These are phyloP conservation scores for Malthinus flaveolus DNA, from an alignment of 2,888 invertebrate genomes.

Conservation along the genomic window DNA sequence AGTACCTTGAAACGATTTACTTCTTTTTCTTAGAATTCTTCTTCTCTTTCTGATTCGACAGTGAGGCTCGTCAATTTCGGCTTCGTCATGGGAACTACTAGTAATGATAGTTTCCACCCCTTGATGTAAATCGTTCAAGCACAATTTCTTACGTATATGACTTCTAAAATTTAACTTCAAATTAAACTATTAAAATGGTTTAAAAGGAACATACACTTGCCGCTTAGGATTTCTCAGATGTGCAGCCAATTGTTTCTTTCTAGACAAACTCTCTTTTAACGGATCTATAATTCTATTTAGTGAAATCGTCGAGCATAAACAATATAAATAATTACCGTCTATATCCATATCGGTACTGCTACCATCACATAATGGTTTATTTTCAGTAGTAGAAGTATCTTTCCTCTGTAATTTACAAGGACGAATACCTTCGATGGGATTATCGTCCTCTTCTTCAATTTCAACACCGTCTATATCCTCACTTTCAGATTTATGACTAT, in stretches of 20 bases:
- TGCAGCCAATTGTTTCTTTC: conserved; percentile 28
- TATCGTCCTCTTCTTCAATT: conserved; percentile 55
- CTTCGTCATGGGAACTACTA: conserved; percentile 56
- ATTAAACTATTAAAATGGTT: background rate
- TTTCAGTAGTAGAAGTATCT: conserved; percentile 38
- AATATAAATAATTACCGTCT: conserved; percentile 12
- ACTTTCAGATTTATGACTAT: conserved; percentile 58
- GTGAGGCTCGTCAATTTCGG: conserved; percentile 55
- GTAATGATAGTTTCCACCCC: conserved; percentile 58
- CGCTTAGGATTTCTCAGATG: conserved; percentile 30
- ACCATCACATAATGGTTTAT: conserved; percentile 40
- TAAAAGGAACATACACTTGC: conserved; percentile 31
- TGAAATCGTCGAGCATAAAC: background rate
- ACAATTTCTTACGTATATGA: conserved; percentile 38
- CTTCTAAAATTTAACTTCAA: conserved; percentile 32
- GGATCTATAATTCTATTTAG: conserved; percentile 12
- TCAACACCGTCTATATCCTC: conserved; percentile 56
- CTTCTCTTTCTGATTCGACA: conserved; percentile 51
- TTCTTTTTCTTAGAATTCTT: conserved; percentile 67
- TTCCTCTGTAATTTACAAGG: conserved; percentile 58
- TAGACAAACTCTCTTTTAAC: conserved; percentile 26
- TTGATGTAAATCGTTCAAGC: conserved; percentile 50
- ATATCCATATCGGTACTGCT: conserved; percentile 27
- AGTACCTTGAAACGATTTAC: conserved; percentile 57
- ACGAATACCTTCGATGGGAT: conserved; percentile 54